A percentile compares a stretch with the other conserved stretches of the same genome.
Conservation (phyloP, 2,888 invertebrate species). For the Dryomyza anilis region DNA sequence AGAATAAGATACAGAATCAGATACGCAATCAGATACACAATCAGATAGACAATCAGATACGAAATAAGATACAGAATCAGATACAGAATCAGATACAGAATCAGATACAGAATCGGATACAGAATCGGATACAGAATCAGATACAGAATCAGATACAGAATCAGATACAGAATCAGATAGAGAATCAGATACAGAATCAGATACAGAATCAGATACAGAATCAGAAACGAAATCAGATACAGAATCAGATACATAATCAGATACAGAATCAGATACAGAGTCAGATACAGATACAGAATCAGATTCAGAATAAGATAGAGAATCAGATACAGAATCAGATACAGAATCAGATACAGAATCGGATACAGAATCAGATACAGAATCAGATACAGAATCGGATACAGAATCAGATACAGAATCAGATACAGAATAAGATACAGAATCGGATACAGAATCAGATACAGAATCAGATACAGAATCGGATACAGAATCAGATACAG, state of each 20-base stretch:
- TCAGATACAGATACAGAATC: background rate
- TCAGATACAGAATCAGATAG: background rate
- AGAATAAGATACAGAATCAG: background rate
- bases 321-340: background rate
- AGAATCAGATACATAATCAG: background rate
- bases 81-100: background rate
- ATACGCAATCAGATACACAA: background rate
- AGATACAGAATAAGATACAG: no score
- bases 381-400: background rate
- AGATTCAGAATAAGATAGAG: background rate
- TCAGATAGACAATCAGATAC: background rate
- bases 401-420: no score
- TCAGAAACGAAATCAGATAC: background rate
- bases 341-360: no score
- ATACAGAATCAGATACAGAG: background rate
- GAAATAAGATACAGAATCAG: background rate
- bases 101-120: no score
- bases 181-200: background rate
- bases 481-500: background rate
- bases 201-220: background rate
- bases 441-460: background rate
- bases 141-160: background rate
- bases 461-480: background rate
- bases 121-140: no score
- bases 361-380: background rate